phyloP scores from a whole-genome alignment of 2,797 vertebrate genomes.

The Lepus townsendii region DNA sequence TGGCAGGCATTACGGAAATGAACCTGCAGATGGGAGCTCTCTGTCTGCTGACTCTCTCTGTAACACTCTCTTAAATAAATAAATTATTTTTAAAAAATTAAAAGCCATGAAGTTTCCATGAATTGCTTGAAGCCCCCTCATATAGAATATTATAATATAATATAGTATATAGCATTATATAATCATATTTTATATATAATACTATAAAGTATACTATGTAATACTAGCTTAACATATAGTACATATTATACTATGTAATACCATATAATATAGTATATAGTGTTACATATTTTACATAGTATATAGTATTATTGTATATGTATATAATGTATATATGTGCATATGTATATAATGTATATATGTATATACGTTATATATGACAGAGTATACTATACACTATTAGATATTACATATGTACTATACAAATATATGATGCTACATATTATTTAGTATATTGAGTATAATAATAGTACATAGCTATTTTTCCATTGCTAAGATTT shows the following conservation, averaged over 20 bases:
- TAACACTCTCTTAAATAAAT: too few relatives aligned
- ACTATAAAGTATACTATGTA: background rate
- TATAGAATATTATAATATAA: background rate
- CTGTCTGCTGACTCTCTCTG: too few relatives aligned
- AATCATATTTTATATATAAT: background rate
- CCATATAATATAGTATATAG: background rate
- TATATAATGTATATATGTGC: too few relatives aligned
- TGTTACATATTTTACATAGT: background rate
- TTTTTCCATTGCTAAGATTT: constrained; percentile 27
- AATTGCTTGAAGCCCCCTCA: too few relatives aligned
- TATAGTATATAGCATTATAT: background rate
- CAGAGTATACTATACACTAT: too few relatives aligned
- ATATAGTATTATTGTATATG: background rate
- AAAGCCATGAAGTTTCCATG: too few relatives aligned
- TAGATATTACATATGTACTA: too few relatives aligned
- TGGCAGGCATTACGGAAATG: too few relatives aligned
- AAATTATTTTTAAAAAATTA: too few relatives aligned
- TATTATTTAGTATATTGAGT: background rate
- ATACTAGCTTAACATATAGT: background rate
- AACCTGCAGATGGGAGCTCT: too few relatives aligned
- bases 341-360: too few relatives aligned
- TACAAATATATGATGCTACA: too few relatives aligned
- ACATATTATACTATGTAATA: background rate
- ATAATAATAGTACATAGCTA: background rate
- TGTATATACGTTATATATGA: background rate